These are phyloP conservation scores for Trididemnum miniatum DNA, from an alignment of 23 tunicate species.

Conservation along the genomic window DNA sequence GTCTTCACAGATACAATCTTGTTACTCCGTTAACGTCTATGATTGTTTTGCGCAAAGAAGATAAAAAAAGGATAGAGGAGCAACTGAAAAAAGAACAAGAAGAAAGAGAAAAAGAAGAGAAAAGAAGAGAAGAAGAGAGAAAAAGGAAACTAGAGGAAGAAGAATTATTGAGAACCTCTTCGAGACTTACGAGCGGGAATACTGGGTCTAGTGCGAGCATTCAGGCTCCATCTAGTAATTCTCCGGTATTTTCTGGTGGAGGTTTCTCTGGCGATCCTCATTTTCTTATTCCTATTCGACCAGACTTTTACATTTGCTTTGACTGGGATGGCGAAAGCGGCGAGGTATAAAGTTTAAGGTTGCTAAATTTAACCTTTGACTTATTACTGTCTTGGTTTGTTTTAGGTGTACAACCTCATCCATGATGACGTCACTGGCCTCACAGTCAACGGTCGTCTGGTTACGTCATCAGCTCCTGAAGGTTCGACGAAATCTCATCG, in stretches of 20 bases:
- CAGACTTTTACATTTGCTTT: constrained; percentile 65
- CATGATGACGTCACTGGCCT: constrained; percentile 37
- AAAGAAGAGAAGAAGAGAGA: constrained; percentile 23
- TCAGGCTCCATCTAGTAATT: too few relatives aligned
- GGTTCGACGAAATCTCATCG: constrained; percentile 24
- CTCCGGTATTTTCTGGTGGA: neutral
- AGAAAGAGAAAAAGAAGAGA: constrained; percentile 27
- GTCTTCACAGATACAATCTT: constrained; percentile 68
- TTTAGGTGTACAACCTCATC: constrained; percentile 65
- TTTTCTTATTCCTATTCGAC: constrained; percentile 59
- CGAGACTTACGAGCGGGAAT: too few relatives aligned
- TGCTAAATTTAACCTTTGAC: too few relatives aligned
- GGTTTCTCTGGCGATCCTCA: constrained; percentile 93
- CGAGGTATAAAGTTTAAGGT: too few relatives aligned
- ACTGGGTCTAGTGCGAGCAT: neutral
- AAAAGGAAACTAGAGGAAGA: constrained; percentile 14
- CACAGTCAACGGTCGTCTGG: constrained; percentile 56
- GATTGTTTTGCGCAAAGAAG: constrained; percentile 50
- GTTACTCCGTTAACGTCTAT: constrained; percentile 82
- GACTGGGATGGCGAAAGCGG: constrained; percentile 72
- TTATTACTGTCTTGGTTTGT: too few relatives aligned
- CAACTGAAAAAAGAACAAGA: constrained; percentile 44
- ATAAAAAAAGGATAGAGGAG: constrained; percentile 48
- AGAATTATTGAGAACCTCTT: too few relatives aligned
- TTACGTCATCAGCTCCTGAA: constrained; percentile 36